Conservation (phyloP, 2,797 vertebrate species). For the Ctenopoma kingsleyae region DNA sequence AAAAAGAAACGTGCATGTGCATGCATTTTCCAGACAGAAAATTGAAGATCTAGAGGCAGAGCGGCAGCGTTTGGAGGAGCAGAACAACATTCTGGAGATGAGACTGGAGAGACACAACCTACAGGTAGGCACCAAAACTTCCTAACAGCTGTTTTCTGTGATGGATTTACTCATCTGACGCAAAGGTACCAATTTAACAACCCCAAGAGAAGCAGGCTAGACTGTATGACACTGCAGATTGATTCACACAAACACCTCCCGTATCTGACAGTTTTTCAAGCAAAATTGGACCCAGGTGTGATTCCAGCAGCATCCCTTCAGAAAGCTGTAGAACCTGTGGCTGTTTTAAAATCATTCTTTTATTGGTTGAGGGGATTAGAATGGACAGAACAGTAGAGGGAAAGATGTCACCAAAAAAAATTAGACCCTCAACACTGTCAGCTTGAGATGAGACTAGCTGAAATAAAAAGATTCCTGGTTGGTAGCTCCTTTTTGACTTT, state of each 20-base stretch:
- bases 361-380: conserved; percentile 58
- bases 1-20: conserved; percentile 8
- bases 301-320: conserved; percentile 34
- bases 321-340: conserved; percentile 41
- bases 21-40: conserved; percentile 86
- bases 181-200: conserved; percentile 80
- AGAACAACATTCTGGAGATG: conserved; percentile 89
- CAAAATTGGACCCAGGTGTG: conserved; percentile 74
- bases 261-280: conserved; percentile 62
- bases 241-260: conserved; percentile 61
- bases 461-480: conserved; percentile 33
- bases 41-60: conserved; percentile 93
- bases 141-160: conserved; percentile 50
- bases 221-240: conserved; percentile 58
- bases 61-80: conserved; percentile 88
- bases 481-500: background rate
- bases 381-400: background rate
- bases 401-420: conserved; percentile 14
- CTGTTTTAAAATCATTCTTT: conserved; percentile 43
- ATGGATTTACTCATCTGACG: conserved; percentile 69
- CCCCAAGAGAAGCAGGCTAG: conserved; percentile 55
- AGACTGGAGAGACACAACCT: conserved; percentile 91
- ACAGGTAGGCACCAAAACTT: conserved; percentile 84
- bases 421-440: conserved; percentile 14
- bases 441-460: conserved; percentile 23